Evolutionary conservation across 2,113 vertebrate species (phyloP), one percentile per base, ranked within the genome.

Genomic region (Calyptomena viridis): DNA sequence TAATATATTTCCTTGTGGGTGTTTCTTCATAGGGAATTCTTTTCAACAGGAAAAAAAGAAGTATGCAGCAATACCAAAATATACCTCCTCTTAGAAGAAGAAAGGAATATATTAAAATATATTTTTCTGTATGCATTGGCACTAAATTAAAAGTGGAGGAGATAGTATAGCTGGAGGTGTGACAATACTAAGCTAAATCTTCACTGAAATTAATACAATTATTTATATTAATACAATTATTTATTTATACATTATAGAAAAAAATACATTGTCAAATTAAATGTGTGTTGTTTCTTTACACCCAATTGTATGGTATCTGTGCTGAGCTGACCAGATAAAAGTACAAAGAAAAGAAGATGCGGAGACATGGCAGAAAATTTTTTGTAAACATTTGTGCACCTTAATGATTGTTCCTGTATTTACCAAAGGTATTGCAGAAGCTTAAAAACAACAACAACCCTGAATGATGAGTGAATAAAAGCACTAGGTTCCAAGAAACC

Each of bases 241-340:
- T n/a, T n/a, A n/a, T n/a, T n/a, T n/a, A 2, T 19, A 37, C 3
- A 14, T 56, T 58, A 72, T n/a, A 72, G 15, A 40, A 62, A 49
- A 67, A 80, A 39, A 6, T 46, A 11, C 3, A 21, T 44, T 75
- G 12, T 7, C 8, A 86, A 94, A 71, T 33, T 1, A 63, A 77
- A 90, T 44, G 31, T 28, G 9, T 17, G 3, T 0, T 18, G 46
- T 72, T 64, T 46, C 5, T 71, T 60, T 11, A 28, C 10, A 63
- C 0, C 2, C 2, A 37, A 19, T 8, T 37, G 4, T 40, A 31
- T 8, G 4, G 2, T 53, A 23, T 55, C 17, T 59, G 3, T 56
- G n/a, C 14, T 67, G 11, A 84, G 8, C 8, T 82, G 30, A 59
- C 5, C 22, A 50, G 19, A 66, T 4, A 42, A 50, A 80, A 91